Evolutionary conservation across 30 jellyfish, hydroid and myxozoan genomes (phyloP).

Genomic region (Hydractinia echinata): DNA sequence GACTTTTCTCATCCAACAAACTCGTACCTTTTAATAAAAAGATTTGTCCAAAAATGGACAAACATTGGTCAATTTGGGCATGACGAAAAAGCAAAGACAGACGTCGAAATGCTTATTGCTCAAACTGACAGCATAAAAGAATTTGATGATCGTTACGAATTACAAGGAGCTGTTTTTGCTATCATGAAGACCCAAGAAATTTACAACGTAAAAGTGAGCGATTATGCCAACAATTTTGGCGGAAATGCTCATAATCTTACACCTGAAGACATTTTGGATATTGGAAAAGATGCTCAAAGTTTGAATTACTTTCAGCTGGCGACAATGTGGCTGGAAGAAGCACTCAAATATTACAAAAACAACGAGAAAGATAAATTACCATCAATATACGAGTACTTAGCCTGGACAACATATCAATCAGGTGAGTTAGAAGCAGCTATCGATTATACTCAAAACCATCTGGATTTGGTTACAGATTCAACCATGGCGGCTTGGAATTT

Average conservation of each 20-base stretch:
- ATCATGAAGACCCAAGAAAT: slow-evolving; percentile 5
- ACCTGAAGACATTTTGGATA: neutral
- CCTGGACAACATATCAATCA: slow-evolving; percentile 5
- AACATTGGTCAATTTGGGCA: neutral
- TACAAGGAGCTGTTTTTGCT: slow-evolving; percentile 4
- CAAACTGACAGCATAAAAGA: neutral
- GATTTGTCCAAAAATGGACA: slow-evolving; percentile 15
- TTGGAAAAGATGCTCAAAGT: neutral
- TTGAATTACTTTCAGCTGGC: slow-evolving; percentile 2
- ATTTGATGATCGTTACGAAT: neutral
- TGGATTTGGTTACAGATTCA: neutral
- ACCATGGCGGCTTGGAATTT: neutral
- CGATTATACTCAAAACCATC: neutral
- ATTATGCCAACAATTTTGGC: neutral
- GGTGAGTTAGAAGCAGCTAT: slow-evolving; percentile 13
- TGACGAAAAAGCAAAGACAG: neutral
- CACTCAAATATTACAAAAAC: neutral
- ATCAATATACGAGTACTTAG: neutral
- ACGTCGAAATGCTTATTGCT: neutral
- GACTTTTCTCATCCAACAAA: neutral
- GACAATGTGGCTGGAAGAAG: neutral
- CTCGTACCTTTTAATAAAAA: neutral
- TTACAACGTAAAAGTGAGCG: slow-evolving; percentile 2
- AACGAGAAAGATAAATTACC: neutral
- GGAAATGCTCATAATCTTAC: neutral